Evolutionary conservation across 2,113 vertebrate species (phyloP), one percentile per base, ranked within the genome.

Genomic region (Plectropomus leopardus): DNA sequence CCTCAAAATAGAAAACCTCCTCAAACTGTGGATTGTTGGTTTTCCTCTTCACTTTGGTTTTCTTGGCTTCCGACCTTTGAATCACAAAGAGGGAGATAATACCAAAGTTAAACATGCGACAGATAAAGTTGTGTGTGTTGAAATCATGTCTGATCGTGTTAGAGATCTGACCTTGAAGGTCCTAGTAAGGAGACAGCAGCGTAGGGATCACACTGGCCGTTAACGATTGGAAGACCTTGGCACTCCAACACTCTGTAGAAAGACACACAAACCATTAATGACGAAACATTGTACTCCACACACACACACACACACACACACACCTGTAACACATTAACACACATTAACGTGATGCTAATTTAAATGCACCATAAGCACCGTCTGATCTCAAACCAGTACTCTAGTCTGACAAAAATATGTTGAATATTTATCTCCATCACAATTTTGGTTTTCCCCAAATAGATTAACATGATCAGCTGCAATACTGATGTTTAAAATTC

Each of bases 1-100:
- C 98, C 98, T 99, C 98, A 86, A 99, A 99, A 91, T 97, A 99
- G 93, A 99, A 99, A 91, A 97, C 95, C 91, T 99, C 98, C 2
- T 99, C 98, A 83, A 98, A 99, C 90, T 99, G 98, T 32, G 98
- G 98, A 78, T 99, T 99, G 96, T 98, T 99, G 70, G 96, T 99
- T 96, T 98, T 98, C 94, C 97, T 96, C 80, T 97, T 98, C 84
- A 98, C 97, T 90, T 99, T 99, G 7, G 98, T 99, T 94, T 99
- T 99, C 93, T 99, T 99, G 55, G 96, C 97, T 91, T 99, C 98
- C 2, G 97, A 97, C 92, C 98, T 99, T 91, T 59, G 65, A 70
- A 34, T 58, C 44, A 69, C 82, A 78, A 10, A 51, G 40, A 50
- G 54, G n/a, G 9, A 63, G 26, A 58, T 53, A 6, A 76, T 70